phyloP scores from a whole-genome alignment of 2,888 invertebrate genomes.

The Ectobius pallidus region DNA sequence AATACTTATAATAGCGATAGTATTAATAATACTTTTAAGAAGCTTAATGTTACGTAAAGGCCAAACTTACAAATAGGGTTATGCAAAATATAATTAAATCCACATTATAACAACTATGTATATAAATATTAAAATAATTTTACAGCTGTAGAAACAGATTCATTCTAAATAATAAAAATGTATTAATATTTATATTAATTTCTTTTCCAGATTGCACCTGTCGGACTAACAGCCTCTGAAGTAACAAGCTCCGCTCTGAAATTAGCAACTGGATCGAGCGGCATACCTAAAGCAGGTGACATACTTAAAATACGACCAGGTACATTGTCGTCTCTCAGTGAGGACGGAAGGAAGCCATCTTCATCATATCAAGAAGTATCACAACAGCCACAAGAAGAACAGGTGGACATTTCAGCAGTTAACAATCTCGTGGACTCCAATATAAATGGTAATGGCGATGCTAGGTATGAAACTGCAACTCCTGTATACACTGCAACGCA shows the following conservation, averaged over 20 bases:
- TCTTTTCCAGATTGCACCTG: conserved; percentile 2
- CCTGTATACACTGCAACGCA: not conserved
- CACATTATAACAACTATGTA: no score
- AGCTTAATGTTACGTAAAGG: no score
- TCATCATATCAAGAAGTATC: not conserved
- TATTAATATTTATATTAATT: no score
- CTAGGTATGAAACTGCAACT: not conserved
- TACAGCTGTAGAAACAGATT: no score
- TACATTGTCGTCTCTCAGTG: not conserved
- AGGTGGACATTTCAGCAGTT: not conserved
- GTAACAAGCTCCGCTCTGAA: not conserved
- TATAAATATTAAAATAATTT: no score
- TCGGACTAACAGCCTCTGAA: not conserved
- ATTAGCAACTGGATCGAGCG: not conserved
- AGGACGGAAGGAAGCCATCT: not conserved
- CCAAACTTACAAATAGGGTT: no score
- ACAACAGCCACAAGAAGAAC: no score
- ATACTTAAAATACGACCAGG: not conserved
- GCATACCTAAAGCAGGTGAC: not conserved
- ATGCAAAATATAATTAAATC: no score
- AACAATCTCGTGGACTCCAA: not conserved
- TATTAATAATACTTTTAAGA: no score
- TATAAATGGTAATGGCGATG: not conserved
- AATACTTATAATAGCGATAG: no score
- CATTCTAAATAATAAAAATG: no score